Evolutionary conservation across 2,113 vertebrate genomes (phyloP).

Genomic region (Clarias macrocephalus): DNA sequence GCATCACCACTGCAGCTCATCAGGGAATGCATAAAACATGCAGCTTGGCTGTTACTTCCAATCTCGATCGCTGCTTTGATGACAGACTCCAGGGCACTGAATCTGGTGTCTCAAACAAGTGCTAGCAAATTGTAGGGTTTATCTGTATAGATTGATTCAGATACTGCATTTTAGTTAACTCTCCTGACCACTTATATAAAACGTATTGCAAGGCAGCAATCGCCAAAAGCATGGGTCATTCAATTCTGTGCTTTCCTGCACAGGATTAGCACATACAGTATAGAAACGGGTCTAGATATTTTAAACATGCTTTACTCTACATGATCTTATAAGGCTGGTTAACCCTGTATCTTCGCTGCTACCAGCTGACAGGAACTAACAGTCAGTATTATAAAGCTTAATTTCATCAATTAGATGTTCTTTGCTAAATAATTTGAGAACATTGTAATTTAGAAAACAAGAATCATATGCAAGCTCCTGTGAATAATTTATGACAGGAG

Average conservation of each 20-base stretch:
- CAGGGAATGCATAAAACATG: neutral
- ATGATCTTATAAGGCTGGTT: neutral
- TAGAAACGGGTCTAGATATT: neutral
- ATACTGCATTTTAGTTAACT: neutral
- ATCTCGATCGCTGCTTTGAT: neutral
- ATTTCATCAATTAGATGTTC: neutral
- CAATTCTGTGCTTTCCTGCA: neutral
- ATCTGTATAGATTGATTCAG: neutral
- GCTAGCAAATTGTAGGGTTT: neutral
- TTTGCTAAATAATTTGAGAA: neutral
- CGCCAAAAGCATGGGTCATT: neutral
- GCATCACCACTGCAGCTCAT: neutral
- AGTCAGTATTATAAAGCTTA: neutral
- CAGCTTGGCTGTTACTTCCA: neutral
- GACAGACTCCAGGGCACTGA: neutral
- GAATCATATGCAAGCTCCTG: neutral
- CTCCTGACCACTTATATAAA: neutral
- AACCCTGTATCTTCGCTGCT: neutral
- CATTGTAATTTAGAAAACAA: neutral
- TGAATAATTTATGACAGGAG: neutral
- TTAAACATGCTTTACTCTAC: neutral
- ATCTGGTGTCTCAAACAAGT: neutral
- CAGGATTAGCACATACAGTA: neutral
- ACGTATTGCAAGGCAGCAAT: neutral
- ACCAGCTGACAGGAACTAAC: neutral